These are phyloP conservation scores for Butorides virescens DNA, from an alignment of 2,113 vertebrate species.

Conservation along the genomic window DNA sequence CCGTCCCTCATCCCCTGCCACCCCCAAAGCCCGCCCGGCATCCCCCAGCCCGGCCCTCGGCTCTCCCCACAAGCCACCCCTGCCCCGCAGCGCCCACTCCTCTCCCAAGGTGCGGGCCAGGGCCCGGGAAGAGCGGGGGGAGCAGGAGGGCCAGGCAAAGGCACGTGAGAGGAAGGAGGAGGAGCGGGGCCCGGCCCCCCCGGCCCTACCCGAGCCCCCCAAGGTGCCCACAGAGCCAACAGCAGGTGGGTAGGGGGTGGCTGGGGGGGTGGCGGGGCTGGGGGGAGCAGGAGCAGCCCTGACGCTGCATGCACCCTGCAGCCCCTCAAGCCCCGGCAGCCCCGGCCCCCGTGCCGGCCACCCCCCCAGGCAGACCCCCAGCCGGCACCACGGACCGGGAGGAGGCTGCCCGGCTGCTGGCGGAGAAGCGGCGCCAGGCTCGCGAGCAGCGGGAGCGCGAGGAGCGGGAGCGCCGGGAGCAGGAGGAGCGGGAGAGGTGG, in stretches of 20 bases:
- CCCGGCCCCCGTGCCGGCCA: constrained; percentile 22
- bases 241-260: neutral
- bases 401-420: constrained; percentile 87
- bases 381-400: constrained; percentile 90
- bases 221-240: neutral
- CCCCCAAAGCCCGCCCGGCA: constrained; percentile 75
- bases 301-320: neutral
- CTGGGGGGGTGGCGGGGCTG: fast-evolving
- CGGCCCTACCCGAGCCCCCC: constrained; percentile 60
- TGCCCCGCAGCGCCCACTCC: constrained; percentile 74
- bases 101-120: constrained; percentile 76
- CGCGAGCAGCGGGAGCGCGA: constrained; percentile 91
- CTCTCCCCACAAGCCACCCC: constrained; percentile 78
- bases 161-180: constrained; percentile 66
- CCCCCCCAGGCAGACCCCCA: constrained; percentile 78
- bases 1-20: constrained; percentile 81
- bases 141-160: constrained; percentile 69
- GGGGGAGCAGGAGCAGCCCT: neutral
- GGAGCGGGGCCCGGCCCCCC: constrained; percentile 48
- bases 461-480: constrained; percentile 85
- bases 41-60: constrained; percentile 77
- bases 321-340: neutral
- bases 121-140: constrained; percentile 75
- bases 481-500: constrained; percentile 88
- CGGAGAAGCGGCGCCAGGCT: constrained; percentile 90